Conservation (phyloP, 1,140 invertebrate genomes). For the Leptinotarsa lineolata region DNA sequence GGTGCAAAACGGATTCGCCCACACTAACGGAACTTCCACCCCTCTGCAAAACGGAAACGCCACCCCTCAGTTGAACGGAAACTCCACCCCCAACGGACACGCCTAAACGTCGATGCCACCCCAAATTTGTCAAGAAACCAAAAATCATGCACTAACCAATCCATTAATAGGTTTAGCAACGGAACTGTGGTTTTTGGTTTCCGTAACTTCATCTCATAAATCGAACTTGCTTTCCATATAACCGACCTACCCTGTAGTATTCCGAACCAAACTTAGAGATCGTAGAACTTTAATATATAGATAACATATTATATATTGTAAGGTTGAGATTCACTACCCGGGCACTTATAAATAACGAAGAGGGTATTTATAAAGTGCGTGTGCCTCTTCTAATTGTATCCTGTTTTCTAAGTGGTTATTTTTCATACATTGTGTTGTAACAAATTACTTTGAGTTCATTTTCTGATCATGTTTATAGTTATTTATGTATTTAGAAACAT, state of each 20-base stretch:
- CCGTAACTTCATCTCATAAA: neutral
- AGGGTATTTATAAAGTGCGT: constrained; percentile 27
- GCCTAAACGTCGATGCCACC: neutral
- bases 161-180: constrained; percentile 4
- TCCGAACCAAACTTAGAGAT: constrained; percentile 28
- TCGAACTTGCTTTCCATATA: constrained; percentile 4
- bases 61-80: constrained; percentile 23
- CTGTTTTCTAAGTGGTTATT: neutral
- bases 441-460: constrained; percentile 6
- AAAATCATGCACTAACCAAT: constrained; percentile 18
- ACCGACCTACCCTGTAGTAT: constrained; percentile 21
- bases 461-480: constrained; percentile 22
- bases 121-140: neutral
- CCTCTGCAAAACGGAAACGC: constrained; percentile 20
- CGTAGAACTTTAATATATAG: constrained; percentile 32
- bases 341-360: constrained; percentile 29
- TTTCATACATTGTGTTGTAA: constrained; percentile 15
- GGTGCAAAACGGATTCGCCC: constrained; percentile 19
- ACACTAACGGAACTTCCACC: constrained; percentile 23
- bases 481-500: constrained; percentile 25
- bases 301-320: constrained; percentile 30
- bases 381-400: constrained; percentile 25
- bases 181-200: constrained; percentile 8
- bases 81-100: constrained; percentile 26
- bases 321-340: constrained; percentile 20